A percentile compares a stretch with the other conserved stretches of the same genome.
These are phyloP conservation scores for Drosophila conformis DNA, from an alignment of 2,888 invertebrate species.

Conservation along the genomic window DNA sequence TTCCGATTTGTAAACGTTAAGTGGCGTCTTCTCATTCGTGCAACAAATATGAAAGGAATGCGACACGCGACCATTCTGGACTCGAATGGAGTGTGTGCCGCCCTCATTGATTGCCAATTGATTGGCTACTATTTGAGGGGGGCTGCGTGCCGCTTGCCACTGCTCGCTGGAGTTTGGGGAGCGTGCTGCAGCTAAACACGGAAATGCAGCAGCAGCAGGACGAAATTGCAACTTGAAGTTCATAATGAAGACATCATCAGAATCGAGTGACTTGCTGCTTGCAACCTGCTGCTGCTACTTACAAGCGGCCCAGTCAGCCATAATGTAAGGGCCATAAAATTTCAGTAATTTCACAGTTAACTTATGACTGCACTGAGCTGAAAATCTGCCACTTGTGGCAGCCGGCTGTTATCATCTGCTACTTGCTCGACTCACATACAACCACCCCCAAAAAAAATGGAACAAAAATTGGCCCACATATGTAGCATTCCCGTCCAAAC, in stretches of 20 bases:
- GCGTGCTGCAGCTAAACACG: neutral
- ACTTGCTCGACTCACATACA: neutral
- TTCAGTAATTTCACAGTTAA: conserved; percentile 55
- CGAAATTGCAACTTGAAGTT: conserved; percentile 12
- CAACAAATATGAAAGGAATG: neutral
- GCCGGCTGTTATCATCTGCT: conserved; percentile 8
- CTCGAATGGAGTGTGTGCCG: conserved; percentile 44
- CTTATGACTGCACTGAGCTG: conserved; percentile 41
- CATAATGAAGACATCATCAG: conserved; percentile 33
- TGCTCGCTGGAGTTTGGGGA: neutral
- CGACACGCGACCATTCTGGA: conserved; percentile 10
- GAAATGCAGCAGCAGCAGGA: neutral
- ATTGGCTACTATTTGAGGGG: conserved; percentile 39
- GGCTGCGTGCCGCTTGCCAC: too few species aligned
- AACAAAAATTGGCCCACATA: neutral
- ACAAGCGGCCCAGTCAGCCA: conserved; percentile 9
- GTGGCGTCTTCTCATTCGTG: neutral
- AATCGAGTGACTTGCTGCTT: neutral
- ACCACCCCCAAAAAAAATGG: neutral
- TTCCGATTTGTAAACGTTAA: neutral
- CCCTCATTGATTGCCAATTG: conserved; percentile 70
- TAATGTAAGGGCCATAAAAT: conserved; percentile 37
- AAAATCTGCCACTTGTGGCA: conserved; percentile 21
- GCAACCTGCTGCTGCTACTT: conserved; percentile 2
- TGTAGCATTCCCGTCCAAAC: neutral